Percentiles rank a stretch among this genome's conserved stretches.
phyloP scores from a whole-genome alignment of 2,113 vertebrate species.

The Mobula hypostoma region DNA sequence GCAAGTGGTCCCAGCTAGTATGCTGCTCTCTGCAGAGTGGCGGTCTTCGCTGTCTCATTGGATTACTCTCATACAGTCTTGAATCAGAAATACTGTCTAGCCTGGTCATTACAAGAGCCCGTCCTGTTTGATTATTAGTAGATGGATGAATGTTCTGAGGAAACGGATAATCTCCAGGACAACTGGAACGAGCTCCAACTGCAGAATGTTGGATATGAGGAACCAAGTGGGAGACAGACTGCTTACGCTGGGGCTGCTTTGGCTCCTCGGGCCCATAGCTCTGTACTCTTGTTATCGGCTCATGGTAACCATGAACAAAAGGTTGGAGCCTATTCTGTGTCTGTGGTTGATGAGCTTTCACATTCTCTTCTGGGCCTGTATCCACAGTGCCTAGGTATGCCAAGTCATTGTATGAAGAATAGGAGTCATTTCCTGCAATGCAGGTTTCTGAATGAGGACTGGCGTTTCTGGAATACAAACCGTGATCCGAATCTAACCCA shows the following conservation, averaged over 20 bases:
- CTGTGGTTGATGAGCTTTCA: conserved; percentile 75
- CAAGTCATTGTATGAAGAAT: conserved; percentile 87
- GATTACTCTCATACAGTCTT: conserved; percentile 89
- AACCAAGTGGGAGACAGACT: conserved; percentile 73
- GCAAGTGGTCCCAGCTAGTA: conserved; percentile 91
- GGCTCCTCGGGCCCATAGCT: conserved; percentile 87
- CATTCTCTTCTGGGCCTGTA: conserved; percentile 73
- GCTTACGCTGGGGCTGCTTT: conserved; percentile 78
- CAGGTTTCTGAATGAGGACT: conserved; percentile 79
- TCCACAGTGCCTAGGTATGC: conserved; percentile 80
- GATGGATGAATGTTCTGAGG: conserved; percentile 73
- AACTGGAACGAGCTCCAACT: conserved; percentile 78
- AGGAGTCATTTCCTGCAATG: conserved; percentile 84
- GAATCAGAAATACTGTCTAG: conserved; percentile 98
- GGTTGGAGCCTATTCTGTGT: conserved; percentile 76
- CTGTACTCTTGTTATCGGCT: conserved; percentile 80
- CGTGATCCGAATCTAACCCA: conserved; percentile 77
- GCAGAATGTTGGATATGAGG: conserved; percentile 76
- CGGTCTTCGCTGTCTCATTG: conserved; percentile 79
- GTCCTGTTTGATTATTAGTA: conserved; percentile 70
- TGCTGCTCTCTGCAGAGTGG: conserved; percentile 96
- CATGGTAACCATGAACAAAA: conserved; percentile 86
- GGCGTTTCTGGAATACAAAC: conserved; percentile 72
- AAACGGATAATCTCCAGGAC: conserved; percentile 83
- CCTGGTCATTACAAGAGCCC: conserved; percentile 92